phyloP scores from a whole-genome alignment of 2,797 vertebrate genomes.

The Sciaenops ocellatus region DNA sequence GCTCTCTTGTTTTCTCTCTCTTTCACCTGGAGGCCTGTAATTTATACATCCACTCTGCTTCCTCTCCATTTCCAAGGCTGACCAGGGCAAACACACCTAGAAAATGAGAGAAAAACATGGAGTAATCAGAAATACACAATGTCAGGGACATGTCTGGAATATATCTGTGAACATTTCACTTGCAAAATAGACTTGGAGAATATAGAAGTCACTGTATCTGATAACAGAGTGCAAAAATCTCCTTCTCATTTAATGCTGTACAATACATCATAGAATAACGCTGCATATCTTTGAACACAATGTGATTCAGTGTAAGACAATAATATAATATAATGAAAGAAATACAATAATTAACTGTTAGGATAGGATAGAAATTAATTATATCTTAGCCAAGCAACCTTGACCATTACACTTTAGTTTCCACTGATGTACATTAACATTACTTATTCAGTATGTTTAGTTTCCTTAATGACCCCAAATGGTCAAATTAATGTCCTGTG shows the following conservation, averaged over 20 bases:
- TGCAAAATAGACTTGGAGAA: neutral
- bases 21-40: constrained; percentile 39
- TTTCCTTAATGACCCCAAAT: neutral
- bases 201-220: neutral
- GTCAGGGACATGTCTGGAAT: constrained; percentile 10
- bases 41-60: constrained; percentile 25
- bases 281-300: neutral
- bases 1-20: neutral
- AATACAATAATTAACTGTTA: neutral
- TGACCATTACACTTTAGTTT: neutral
- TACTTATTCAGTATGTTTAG: neutral
- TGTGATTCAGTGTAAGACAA: neutral
- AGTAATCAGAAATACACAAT: constrained; percentile 23
- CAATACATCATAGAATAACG: neutral
- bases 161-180: constrained; percentile 28
- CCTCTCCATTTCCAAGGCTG: constrained; percentile 44
- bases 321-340: neutral
- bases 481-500: too few species aligned
- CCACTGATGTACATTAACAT: neutral
- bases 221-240: neutral
- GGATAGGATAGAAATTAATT: neutral
- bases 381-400: neutral
- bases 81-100: constrained; percentile 6
- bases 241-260: neutral
- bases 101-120: constrained; percentile 32